Percentiles rank a stretch among this genome's conserved stretches.
phyloP scores from a whole-genome alignment of 1,140 invertebrate species.

The Telenomus remus region DNA sequence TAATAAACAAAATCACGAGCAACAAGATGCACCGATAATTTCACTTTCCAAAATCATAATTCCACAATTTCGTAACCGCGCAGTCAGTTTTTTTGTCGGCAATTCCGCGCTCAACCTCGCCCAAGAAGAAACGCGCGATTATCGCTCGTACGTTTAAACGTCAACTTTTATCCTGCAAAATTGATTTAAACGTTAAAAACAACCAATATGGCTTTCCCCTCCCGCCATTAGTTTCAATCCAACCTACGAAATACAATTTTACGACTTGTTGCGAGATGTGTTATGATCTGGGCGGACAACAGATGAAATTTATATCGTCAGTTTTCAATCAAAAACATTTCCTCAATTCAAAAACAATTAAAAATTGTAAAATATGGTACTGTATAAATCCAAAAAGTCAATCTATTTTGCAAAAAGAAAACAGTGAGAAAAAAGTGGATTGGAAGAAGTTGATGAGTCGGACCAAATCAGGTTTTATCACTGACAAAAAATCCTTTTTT shows the following conservation, averaged over 20 bases:
- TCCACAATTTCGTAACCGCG: slow-evolving; percentile 19
- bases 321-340: too few species aligned
- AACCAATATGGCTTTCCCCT: background rate
- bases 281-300: background rate
- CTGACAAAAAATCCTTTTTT: slow-evolving; percentile 11
- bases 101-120: background rate
- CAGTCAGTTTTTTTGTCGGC: slow-evolving; percentile 7
- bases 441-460: slow-evolving; percentile 1
- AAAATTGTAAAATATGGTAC: too few species aligned
- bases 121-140: slow-evolving; percentile 16
- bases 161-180: slow-evolving; percentile 21
- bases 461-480: slow-evolving; percentile 12
- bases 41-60: slow-evolving; percentile 43
- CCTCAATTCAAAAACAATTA: too few species aligned
- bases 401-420: too few species aligned
- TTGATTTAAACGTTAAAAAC: slow-evolving; percentile 33
- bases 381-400: too few species aligned
- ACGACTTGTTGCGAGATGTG: slow-evolving; percentile 27
- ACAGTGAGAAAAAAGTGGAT: too few species aligned
- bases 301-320: too few species aligned
- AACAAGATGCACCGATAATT: slow-evolving; percentile 30
- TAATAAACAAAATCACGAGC: slow-evolving; percentile 18
- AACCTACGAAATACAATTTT: slow-evolving; percentile 31
- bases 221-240: too few species aligned
- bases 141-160: slow-evolving; percentile 26